Percentiles rank a stretch among this genome's conserved stretches.
These are phyloP conservation scores for Aix galericulata DNA, from an alignment of 2,113 vertebrate genomes.

Conservation along the genomic window DNA sequence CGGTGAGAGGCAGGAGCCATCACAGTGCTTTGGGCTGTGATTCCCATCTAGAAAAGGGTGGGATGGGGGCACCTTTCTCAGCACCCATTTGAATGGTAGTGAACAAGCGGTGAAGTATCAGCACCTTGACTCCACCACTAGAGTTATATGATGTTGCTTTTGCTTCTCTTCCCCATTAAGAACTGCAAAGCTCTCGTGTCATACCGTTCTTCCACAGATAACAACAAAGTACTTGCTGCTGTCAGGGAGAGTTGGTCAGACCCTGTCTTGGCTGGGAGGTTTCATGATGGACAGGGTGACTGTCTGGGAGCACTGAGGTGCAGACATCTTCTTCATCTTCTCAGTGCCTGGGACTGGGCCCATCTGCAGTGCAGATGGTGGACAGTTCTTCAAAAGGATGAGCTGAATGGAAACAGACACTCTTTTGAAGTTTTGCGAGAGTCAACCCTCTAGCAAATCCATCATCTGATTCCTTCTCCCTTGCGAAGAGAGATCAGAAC, in stretches of 20 bases:
- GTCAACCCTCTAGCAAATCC: neutral
- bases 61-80: neutral
- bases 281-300: neutral
- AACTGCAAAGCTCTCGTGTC: accelerated
- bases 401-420: neutral
- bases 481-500: neutral
- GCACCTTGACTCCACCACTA: neutral
- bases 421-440: neutral
- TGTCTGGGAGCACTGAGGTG: neutral
- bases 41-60: neutral
- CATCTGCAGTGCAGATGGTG: neutral
- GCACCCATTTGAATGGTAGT: neutral
- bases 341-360: neutral
- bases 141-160: neutral
- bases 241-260: neutral
- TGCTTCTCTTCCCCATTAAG: neutral
- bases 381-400: neutral
- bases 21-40: neutral
- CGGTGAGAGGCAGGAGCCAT: accelerated
- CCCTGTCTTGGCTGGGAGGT: neutral
- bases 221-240: neutral
- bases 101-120: neutral
- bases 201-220: neutral
- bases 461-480: neutral
- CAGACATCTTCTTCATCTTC: neutral